A percentile compares a stretch with the other conserved stretches of the same genome.
These are phyloP conservation scores for Epinephelus moara DNA, from an alignment of 2,113 vertebrate genomes.

Conservation along the genomic window DNA sequence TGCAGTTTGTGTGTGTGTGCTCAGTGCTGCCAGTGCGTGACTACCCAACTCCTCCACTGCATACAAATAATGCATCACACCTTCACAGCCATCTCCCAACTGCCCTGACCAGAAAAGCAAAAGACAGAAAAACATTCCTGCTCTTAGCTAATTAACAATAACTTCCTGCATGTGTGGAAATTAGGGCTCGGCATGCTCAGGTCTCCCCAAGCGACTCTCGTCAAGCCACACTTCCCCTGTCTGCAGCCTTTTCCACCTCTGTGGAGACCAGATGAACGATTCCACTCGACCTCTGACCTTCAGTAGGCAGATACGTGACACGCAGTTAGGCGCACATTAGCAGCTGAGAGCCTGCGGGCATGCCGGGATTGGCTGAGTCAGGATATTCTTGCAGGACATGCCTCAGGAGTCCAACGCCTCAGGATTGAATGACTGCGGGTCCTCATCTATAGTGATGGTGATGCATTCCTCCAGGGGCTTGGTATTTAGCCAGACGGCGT, in stretches of 20 bases:
- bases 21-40: not conserved
- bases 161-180: slow-evolving; percentile 59
- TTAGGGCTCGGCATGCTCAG: slow-evolving; percentile 31
- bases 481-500: slow-evolving; percentile 58
- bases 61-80: slow-evolving; percentile 1
- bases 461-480: slow-evolving; percentile 57
- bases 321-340: slow-evolving; percentile 64
- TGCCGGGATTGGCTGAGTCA: slow-evolving; percentile 69
- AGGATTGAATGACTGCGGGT: slow-evolving; percentile 66
- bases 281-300: slow-evolving; percentile 73
- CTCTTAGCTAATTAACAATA: slow-evolving; percentile 38
- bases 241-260: slow-evolving; percentile 47
- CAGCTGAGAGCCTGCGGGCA: slow-evolving; percentile 76
- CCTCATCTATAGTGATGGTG: slow-evolving; percentile 60
- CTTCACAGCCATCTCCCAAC: not conserved
- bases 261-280: slow-evolving; percentile 61
- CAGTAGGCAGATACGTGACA: slow-evolving; percentile 64
- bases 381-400: slow-evolving; percentile 73
- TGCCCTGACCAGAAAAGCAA: not conserved
- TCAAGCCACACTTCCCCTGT: slow-evolving; percentile 48
- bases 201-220: slow-evolving; percentile 1
- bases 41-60: not conserved
- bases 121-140: not conserved
- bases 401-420: slow-evolving; percentile 43
- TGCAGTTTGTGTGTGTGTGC: not conserved